These are phyloP conservation scores for Zonitis immaculata DNA, from an alignment of 2,888 invertebrate genomes.

Conservation along the genomic window DNA sequence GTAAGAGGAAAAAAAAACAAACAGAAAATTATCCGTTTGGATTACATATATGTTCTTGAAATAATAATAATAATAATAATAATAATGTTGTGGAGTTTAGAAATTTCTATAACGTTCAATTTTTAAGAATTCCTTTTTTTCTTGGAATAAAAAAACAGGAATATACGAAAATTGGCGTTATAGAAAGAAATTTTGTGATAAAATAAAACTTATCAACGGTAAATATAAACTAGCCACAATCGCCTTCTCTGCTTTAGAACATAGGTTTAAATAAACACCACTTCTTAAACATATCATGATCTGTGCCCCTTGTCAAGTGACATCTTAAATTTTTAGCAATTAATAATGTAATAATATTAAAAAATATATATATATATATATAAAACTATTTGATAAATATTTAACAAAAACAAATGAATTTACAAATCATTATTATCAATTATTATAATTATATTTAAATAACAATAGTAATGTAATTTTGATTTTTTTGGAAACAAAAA, in stretches of 20 bases:
- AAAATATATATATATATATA: conserved; percentile 25
- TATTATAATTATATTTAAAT: conserved; percentile 26
- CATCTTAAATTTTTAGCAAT: conserved; percentile 53
- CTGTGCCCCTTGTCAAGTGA: conserved; percentile 70
- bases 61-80: conserved; percentile 14
- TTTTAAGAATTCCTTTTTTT: conserved; percentile 12
- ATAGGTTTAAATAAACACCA: conserved; percentile 61
- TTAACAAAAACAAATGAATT: conserved; percentile 47
- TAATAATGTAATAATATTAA: conserved; percentile 45
- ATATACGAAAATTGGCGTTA: no score
- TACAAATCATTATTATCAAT: conserved; percentile 38
- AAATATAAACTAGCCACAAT: conserved; percentile 50
- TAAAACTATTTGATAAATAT: conserved; percentile 49
- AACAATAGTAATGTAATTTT: conserved; percentile 11
- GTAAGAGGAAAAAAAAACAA: conserved; percentile 10
- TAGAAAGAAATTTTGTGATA: conserved; percentile 44
- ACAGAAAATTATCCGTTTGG: conserved; percentile 41
- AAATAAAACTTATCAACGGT: conserved; percentile 44
- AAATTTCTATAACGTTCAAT: neutral
- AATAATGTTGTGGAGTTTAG: conserved; percentile 35
- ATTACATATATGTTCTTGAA: conserved; percentile 40
- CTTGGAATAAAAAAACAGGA: no score
- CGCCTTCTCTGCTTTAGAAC: conserved; percentile 55
- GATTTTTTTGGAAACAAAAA: conserved; percentile 18
- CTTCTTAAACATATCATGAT: conserved; percentile 75